Percentiles rank a stretch among this genome's conserved stretches.
Evolutionary conservation across 2,113 vertebrate genomes (phyloP).

Genomic region (Phasianus colchicus): DNA sequence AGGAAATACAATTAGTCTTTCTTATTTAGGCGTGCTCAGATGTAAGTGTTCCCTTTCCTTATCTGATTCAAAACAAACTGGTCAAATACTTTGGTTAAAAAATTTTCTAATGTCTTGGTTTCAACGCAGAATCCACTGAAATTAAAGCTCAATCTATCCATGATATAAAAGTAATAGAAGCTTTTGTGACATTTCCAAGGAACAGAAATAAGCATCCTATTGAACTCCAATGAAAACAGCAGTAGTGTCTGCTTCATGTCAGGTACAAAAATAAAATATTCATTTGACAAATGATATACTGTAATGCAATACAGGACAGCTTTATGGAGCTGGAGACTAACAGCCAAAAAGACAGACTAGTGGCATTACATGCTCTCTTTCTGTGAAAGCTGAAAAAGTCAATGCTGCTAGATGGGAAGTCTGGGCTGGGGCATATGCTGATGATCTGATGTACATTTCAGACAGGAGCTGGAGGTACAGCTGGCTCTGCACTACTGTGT

Average conservation of each 20-base stretch:
- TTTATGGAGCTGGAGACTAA: accelerated
- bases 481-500: background rate
- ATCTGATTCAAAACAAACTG: background rate
- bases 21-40: background rate
- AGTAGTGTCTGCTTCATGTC: background rate
- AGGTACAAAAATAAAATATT: background rate
- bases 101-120: background rate
- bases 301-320: background rate
- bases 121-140: background rate
- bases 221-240: background rate
- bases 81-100: background rate
- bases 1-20: background rate
- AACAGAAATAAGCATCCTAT: background rate
- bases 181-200: background rate
- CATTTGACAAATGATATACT: background rate
- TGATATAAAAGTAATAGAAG: background rate
- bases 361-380: accelerated
- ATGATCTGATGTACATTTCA: background rate
- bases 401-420: accelerated
- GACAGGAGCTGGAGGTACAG: background rate
- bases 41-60: background rate
- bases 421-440: background rate
- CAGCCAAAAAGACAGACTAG: background rate
- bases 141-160: background rate
- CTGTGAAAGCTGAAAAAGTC: background rate